A percentile compares a stretch with the other conserved stretches of the same genome.
Conservation (phyloP, 1,140 invertebrate species). For the Microplitis demolitor region DNA sequence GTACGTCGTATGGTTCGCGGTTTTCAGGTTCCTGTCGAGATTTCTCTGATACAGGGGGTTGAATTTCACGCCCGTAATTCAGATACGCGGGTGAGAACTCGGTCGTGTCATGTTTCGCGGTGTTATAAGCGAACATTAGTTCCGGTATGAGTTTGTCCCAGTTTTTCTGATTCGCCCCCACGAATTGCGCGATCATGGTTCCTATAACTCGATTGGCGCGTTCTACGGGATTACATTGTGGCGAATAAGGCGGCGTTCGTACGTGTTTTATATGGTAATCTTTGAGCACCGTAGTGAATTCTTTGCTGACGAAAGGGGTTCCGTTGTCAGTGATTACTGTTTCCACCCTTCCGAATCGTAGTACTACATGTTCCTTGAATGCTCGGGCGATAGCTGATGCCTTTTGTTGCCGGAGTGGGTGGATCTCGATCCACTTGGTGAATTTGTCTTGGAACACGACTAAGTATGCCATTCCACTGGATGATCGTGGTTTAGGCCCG, state of each 20-base stretch:
- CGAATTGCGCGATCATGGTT: slow-evolving; percentile 33
- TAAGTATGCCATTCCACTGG: neutral
- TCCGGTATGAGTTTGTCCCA: slow-evolving; percentile 48
- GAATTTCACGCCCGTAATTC: slow-evolving; percentile 1
- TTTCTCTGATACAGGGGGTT: neutral
- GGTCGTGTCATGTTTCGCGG: neutral
- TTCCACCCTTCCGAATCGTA: slow-evolving; percentile 42
- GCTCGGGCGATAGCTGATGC: slow-evolving; percentile 27
- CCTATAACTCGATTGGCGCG: slow-evolving; percentile 11
- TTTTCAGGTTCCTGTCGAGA: too few species aligned
- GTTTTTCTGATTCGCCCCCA: slow-evolving; percentile 37
- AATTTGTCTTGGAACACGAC: slow-evolving; percentile 23
- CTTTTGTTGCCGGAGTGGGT: slow-evolving; percentile 35
- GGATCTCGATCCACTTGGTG: slow-evolving; percentile 21
- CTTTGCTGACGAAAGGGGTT: slow-evolving; percentile 46
- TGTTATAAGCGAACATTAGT: slow-evolving; percentile 40
- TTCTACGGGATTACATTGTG: slow-evolving; percentile 40
- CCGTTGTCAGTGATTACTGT: slow-evolving; percentile 54
- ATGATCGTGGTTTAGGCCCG: neutral
- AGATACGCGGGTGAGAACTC: slow-evolving; percentile 12
- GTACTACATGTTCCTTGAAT: slow-evolving; percentile 38
- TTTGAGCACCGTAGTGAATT: slow-evolving; percentile 31
- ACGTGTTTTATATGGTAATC: slow-evolving; percentile 23
- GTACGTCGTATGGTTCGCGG: too few species aligned
- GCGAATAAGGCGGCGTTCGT: slow-evolving; percentile 40